phyloP scores from a whole-genome alignment of 1,140 invertebrate species.

The Drosophila novamexicana region DNA sequence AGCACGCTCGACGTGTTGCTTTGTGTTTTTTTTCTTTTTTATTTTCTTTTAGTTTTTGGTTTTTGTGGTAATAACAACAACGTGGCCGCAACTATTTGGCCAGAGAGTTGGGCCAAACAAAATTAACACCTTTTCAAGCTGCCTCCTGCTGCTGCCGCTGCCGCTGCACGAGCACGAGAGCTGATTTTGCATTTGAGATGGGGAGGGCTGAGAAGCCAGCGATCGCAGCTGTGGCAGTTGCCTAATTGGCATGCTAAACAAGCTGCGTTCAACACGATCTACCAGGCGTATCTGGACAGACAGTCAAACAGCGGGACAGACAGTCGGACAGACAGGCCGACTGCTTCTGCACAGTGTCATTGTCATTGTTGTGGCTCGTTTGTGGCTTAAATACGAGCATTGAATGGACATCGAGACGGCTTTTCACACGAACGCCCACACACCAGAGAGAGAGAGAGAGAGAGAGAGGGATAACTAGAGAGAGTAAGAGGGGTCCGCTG shows the following conservation, averaged over 20 bases:
- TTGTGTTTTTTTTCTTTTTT: neutral
- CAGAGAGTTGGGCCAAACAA: conserved; percentile 49
- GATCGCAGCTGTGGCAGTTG: conserved; percentile 57
- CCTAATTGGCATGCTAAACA: conserved; percentile 83
- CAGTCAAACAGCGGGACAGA: conserved; percentile 41
- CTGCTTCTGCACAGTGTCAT: conserved; percentile 34
- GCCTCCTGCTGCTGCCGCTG: conserved; percentile 51
- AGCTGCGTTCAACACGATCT: conserved; percentile 83
- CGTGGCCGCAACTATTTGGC: conserved; percentile 73
- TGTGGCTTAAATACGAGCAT: conserved; percentile 54
- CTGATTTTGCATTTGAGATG: conserved; percentile 81
- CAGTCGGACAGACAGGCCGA: conserved; percentile 6
- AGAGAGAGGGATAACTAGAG: neutral
- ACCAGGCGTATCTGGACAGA: conserved; percentile 64
- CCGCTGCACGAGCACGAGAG: conserved; percentile 59
- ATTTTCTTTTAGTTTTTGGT: neutral
- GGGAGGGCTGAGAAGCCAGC: conserved; percentile 13
- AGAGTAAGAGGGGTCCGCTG: conserved; percentile 60
- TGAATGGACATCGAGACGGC: conserved; percentile 54
- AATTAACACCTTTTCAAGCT: conserved; percentile 76
- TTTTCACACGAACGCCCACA: conserved; percentile 79
- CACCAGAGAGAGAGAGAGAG: conserved; percentile 16
- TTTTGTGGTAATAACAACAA: conserved; percentile 76
- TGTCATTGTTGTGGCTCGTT: conserved; percentile 68
- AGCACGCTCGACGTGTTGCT: conserved; percentile 63